These are phyloP conservation scores for Epinephelus lanceolatus DNA, from an alignment of 2,113 vertebrate genomes.

Conservation along the genomic window DNA sequence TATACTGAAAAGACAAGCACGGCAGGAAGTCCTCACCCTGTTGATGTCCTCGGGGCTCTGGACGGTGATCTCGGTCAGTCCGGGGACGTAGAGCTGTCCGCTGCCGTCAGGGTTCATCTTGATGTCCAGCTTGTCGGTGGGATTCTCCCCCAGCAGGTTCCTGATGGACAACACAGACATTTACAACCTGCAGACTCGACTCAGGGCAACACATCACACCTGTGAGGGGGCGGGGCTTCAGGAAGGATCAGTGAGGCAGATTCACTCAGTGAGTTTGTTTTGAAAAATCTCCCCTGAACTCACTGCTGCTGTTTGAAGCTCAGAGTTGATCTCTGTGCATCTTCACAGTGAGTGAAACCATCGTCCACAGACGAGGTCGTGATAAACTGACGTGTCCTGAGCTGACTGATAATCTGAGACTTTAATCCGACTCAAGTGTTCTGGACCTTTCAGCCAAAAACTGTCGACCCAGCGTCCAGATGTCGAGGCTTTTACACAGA, in stretches of 20 bases:
- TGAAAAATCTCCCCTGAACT: too few species aligned
- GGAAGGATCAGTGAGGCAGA: too few species aligned
- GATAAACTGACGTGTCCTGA: neutral
- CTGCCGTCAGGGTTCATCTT: slow-evolving; percentile 95
- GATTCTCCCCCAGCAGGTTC: slow-evolving; percentile 91
- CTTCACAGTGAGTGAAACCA: neutral
- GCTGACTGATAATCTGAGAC: neutral
- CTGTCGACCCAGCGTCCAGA: neutral
- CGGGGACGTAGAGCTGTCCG: slow-evolving; percentile 94
- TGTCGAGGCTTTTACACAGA: slow-evolving; percentile 27
- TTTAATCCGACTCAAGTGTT: too few species aligned
- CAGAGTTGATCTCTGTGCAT: too few species aligned
- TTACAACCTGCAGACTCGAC: neutral
- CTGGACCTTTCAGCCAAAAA: slow-evolving; percentile 8
- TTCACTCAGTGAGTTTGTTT: too few species aligned
- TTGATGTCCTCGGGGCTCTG: slow-evolving; percentile 95
- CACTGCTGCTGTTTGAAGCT: too few species aligned
- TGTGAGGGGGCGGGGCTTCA: too few species aligned
- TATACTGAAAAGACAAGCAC: neutral
- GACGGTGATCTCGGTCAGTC: slow-evolving; percentile 90
- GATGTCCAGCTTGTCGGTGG: slow-evolving; percentile 94
- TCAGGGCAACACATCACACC: neutral
- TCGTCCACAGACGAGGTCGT: neutral
- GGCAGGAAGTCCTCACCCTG: slow-evolving; percentile 82
- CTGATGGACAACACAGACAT: slow-evolving; percentile 70